Evolutionary conservation across 2,888 invertebrate genomes (phyloP), one percentile per base, ranked within the genome.

Genomic region (Drosophila tanythrix): DNA sequence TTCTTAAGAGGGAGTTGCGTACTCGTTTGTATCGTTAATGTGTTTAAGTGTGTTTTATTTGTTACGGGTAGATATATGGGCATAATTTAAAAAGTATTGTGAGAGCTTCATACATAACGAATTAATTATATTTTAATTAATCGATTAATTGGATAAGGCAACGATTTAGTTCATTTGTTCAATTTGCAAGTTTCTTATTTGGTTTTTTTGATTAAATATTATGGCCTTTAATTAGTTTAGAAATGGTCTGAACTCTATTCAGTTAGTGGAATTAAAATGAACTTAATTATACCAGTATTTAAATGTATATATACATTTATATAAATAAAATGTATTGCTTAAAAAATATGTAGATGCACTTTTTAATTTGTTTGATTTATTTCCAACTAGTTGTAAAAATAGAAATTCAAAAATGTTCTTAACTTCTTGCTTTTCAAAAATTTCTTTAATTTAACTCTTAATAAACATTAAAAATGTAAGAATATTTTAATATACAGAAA

Each of bases 1-100:
- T 36, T 61, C 53, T 64, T 58, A 13, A 56, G 43, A 29, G 36
- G 53, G 31, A 31, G 65, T 53, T 78, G 46, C 31, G 25, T 57
- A 55, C 64, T 74, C 40, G 50, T 62, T 65, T 78, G 62, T 68
- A 56, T 51, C 55, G 40, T 35, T 75, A 61, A 73, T 75, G 52
- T 70, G 36, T n/a, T 15, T 25, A n/a, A 57, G 3, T 21, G 61
- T 40, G 31, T 46, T 57, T 69, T 51, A 56, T 67, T 48, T 46
- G 35, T 35, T 48, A 62, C 46, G 46, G 27, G 56, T 25, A 18
- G 21, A 40, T 53, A 62, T 35, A 31, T 35, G 43, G 31, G 33
- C 46, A 48, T 29, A 57, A 57, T 31, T 29, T 57, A 10, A 40
- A 40, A 15, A 40, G 21, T 10, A 15, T 2, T 21, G 6, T 43